Percentiles rank a stretch among this genome's conserved stretches.
Conservation (phyloP, 2,797 vertebrate species). For the Takifugu rubripes region DNA sequence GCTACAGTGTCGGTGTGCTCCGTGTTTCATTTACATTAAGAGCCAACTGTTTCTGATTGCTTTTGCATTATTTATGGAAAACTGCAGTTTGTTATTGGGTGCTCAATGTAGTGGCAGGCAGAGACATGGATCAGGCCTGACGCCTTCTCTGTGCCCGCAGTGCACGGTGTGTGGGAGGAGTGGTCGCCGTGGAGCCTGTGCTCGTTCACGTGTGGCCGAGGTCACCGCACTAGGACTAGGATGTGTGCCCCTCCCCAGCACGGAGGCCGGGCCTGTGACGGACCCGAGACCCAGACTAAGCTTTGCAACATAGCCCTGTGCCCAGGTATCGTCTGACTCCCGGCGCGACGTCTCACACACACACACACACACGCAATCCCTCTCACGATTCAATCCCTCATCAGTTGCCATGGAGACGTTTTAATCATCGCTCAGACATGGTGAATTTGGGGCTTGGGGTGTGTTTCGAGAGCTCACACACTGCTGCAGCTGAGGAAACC, state of each 20-base stretch:
- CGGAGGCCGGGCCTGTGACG: constrained; percentile 94
- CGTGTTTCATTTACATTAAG: constrained; percentile 59
- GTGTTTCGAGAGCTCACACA: constrained; percentile 33
- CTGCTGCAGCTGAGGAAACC: constrained; percentile 41
- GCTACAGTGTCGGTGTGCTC: constrained; percentile 51
- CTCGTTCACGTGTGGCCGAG: constrained; percentile 98
- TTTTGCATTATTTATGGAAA: constrained; percentile 54
- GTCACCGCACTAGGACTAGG: constrained; percentile 96
- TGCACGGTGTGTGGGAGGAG: constrained; percentile 99
- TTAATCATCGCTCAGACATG: too few relatives aligned
- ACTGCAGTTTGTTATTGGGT: constrained; percentile 41
- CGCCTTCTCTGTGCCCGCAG: constrained; percentile 82
- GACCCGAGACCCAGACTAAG: constrained; percentile 98
- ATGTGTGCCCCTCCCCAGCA: constrained; percentile 95
- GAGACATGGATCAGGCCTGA: constrained; percentile 66
- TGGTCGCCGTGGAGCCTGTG: constrained; percentile 99
- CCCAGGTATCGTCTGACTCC: constrained; percentile 80
- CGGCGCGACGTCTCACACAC: too few relatives aligned
- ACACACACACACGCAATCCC: too few relatives aligned
- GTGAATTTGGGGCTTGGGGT: constrained; percentile 14
- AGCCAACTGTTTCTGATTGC: constrained; percentile 58
- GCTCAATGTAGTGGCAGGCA: constrained; percentile 40
- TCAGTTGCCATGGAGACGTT: too few relatives aligned
- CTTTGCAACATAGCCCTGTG: constrained; percentile 99
- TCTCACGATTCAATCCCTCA: too few relatives aligned